Conservation (phyloP, 2,113 vertebrate genomes). For the Edolisoma coerulescens region DNA sequence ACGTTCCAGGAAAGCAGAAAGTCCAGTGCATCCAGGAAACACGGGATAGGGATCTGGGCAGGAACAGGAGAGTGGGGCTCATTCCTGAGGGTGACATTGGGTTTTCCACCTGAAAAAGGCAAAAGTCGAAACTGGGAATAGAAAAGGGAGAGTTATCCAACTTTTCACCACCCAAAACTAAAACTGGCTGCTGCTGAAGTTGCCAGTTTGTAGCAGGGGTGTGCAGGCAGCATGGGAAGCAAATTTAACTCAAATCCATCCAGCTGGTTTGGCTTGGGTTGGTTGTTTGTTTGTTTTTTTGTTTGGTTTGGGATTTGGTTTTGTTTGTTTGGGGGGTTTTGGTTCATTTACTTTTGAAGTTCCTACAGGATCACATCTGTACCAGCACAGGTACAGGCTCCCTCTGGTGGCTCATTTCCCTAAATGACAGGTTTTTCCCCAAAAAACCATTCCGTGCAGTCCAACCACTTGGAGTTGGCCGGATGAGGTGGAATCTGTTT, state of each 20-base stretch:
- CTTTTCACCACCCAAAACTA: neutral
- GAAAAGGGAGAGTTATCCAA: neutral
- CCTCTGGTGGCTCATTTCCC: conserved; percentile 3
- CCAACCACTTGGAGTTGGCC: neutral
- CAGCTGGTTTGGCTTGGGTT: neutral
- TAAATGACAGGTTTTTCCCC: accelerated
- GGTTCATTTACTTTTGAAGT: accelerated
- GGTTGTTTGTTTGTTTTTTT: too few species aligned
- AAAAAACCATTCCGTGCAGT: accelerated
- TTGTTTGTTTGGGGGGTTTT: neutral
- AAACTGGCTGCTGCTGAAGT: neutral
- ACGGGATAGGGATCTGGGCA: accelerated
- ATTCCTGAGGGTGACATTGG: neutral
- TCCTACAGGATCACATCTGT: neutral
- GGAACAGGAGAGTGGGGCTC: neutral
- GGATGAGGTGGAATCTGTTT: neutral
- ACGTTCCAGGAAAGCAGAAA: neutral
- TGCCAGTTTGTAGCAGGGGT: neutral
- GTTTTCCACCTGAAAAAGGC: neutral
- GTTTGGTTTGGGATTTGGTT: neutral
- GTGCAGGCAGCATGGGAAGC: neutral
- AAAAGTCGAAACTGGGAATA: neutral
- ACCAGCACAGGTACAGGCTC: neutral
- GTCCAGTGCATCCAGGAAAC: neutral
- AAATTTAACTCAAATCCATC: neutral